Conservation (phyloP, 2,888 invertebrate genomes). For the Lasioglossum leucozonium region DNA sequence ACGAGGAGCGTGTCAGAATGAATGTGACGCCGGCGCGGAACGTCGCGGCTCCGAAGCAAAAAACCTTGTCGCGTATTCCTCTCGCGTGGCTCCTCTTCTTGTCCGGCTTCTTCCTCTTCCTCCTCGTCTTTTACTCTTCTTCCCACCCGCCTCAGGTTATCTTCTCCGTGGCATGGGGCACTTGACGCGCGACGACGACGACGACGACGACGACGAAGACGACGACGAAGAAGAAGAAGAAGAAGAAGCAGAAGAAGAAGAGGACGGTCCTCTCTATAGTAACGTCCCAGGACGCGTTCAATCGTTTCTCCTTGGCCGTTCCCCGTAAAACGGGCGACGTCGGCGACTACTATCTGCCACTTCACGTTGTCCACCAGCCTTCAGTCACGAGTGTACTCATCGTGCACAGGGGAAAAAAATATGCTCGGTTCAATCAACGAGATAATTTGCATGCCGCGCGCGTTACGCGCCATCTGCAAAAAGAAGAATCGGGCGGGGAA, state of each 20-base stretch:
- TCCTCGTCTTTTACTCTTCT: constrained; percentile 39
- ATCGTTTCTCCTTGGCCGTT: constrained; percentile 60
- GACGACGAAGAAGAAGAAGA: background rate
- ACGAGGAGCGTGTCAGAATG: constrained; percentile 75
- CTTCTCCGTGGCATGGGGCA: constrained; percentile 65
- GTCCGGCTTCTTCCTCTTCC: constrained; percentile 51
- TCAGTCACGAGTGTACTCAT: constrained; percentile 64
- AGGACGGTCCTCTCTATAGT: constrained; percentile 54
- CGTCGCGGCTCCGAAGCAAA: constrained; percentile 76
- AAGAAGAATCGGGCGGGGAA: constrained; percentile 13
- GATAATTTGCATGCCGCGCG: constrained; percentile 65
- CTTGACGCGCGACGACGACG: constrained; percentile 66
- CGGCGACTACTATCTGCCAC: constrained; percentile 69
- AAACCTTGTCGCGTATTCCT: constrained; percentile 73
- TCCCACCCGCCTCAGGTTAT: constrained; percentile 49
- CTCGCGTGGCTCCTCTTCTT: constrained; percentile 73
- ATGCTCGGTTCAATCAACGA: constrained; percentile 63
- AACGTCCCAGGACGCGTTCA: constrained; percentile 64
- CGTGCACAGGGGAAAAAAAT: constrained; percentile 25
- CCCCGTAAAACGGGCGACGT: constrained; percentile 60
- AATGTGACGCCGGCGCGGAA: constrained; percentile 77
- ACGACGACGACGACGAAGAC: background rate
- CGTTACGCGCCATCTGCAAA: constrained; percentile 32
- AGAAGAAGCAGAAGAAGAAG: background rate
- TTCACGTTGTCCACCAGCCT: constrained; percentile 70